Conservation (phyloP, 2,888 invertebrate genomes). For the Chrysomela aeneicollis region DNA sequence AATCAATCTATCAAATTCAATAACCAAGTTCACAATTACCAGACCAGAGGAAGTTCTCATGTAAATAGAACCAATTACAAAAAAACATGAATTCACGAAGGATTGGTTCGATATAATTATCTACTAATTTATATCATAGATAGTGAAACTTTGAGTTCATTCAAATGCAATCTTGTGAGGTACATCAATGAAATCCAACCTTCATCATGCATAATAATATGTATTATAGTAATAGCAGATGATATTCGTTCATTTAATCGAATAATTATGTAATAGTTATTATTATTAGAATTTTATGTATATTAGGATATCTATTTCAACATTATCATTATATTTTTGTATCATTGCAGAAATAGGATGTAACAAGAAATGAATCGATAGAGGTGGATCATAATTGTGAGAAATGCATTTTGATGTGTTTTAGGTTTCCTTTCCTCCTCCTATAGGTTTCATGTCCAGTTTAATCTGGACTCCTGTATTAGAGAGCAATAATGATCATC, state of each 20-base stretch:
- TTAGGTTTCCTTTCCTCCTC: background rate
- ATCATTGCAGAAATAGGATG: too few species aligned
- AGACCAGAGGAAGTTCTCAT: background rate
- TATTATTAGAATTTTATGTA: too few species aligned
- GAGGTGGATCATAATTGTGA: too few species aligned
- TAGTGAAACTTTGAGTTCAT: background rate
- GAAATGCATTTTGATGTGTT: too few species aligned
- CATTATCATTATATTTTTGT: too few species aligned
- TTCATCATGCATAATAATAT: too few species aligned
- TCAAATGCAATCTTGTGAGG: conserved; percentile 5
- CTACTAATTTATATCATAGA: background rate
- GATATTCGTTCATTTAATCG: too few species aligned
- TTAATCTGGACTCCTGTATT: conserved; percentile 25
- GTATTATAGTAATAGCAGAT: too few species aligned
- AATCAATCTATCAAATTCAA: background rate
- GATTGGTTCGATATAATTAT: background rate
- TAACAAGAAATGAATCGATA: too few species aligned
- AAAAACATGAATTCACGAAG: background rate
- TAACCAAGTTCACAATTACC: background rate
- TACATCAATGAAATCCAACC: background rate
- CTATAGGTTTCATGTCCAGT: conserved; percentile 2
- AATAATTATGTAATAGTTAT: too few species aligned
- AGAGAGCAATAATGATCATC: conserved; percentile 5
- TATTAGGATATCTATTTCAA: too few species aligned
- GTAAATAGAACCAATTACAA: too few species aligned